Percentiles rank a stretch among this genome's conserved stretches.
These are phyloP conservation scores for Exocentrus adspersus DNA, from an alignment of 2,888 invertebrate species.

Conservation along the genomic window DNA sequence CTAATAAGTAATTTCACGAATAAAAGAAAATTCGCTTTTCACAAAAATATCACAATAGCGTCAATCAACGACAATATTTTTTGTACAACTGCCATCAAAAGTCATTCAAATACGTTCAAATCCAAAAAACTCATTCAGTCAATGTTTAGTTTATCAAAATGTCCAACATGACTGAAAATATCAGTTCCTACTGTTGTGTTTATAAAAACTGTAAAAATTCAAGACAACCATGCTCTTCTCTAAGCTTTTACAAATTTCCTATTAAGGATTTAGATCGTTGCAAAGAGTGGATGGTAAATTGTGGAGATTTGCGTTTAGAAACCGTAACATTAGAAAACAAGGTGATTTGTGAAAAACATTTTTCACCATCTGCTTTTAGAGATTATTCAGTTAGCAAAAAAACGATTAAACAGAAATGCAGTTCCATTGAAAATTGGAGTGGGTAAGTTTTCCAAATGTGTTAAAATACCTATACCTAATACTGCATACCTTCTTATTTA, in stretches of 20 bases:
- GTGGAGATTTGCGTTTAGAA: background rate
- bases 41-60: no score
- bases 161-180: no score
- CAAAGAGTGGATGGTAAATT: background rate
- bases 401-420: background rate
- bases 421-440: background rate
- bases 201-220: background rate
- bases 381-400: background rate
- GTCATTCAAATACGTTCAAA: no score
- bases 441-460: background rate
- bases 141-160: no score
- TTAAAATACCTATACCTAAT: background rate
- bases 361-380: background rate
- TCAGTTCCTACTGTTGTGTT: no score
- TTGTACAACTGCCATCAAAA: no score
- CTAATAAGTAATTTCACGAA: no score
- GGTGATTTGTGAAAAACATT: constrained; percentile 3
- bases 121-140: no score
- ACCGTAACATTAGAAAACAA: background rate
- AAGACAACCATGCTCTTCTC: background rate
- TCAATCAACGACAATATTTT: no score
- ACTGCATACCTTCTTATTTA: background rate
- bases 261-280: background rate
- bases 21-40: no score
- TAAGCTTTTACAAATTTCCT: background rate